These are phyloP conservation scores for Spheniscus mendiculus DNA, from an alignment of 2,113 vertebrate genomes.

Conservation along the genomic window DNA sequence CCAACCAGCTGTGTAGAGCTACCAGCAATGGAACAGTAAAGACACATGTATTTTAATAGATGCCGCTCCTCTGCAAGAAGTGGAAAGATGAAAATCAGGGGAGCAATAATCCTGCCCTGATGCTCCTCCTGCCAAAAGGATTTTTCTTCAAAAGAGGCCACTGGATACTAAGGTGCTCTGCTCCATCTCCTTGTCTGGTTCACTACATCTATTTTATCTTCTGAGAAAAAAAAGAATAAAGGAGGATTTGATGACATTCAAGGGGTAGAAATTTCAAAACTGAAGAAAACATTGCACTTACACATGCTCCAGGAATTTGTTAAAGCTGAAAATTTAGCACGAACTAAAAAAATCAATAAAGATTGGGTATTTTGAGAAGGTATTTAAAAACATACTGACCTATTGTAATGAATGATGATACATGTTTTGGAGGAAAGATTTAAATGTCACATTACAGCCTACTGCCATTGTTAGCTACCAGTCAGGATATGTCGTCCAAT, in stretches of 20 bases:
- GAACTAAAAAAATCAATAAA: not conserved
- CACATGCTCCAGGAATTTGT: not conserved
- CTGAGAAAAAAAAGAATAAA: not conserved
- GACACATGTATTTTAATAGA: fast-evolving
- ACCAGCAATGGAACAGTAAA: fast-evolving
- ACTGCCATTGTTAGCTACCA: not conserved
- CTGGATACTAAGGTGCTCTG: too few species aligned
- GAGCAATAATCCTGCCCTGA: not conserved
- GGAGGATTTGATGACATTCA: not conserved
- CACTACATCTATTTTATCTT: not conserved
- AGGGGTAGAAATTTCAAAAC: not conserved
- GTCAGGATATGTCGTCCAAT: too few species aligned
- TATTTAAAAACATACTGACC: not conserved
- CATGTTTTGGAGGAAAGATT: not conserved
- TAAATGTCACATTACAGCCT: not conserved
- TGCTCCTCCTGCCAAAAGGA: not conserved
- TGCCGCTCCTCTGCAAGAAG: fast-evolving
- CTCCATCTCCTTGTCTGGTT: not conserved
- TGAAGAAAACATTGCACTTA: not conserved
- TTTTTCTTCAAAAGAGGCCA: not conserved
- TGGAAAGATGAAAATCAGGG: not conserved
- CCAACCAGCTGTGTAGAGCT: not conserved
- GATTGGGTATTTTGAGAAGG: not conserved
- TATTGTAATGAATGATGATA: not conserved
- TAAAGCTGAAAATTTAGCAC: not conserved